phyloP scores from a whole-genome alignment of 2,797 vertebrate genomes.

The Parauchenoglanis ngamensis region DNA sequence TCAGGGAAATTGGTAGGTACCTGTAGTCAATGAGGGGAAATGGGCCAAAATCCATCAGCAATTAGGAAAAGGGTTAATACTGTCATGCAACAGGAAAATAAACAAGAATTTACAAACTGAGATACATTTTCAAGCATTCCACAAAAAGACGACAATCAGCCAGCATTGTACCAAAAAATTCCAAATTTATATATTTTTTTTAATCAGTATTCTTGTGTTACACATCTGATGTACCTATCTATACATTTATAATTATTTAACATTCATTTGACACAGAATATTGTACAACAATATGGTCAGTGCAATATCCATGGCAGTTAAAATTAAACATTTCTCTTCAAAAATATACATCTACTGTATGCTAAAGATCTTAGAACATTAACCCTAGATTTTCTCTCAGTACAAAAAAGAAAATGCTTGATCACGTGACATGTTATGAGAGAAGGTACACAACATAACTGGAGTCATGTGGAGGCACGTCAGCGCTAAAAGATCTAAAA shows the following conservation, averaged over 20 bases:
- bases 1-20: neutral
- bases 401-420: conserved; percentile 53
- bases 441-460: conserved; percentile 39
- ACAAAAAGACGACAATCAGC: conserved; percentile 23
- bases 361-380: conserved; percentile 59
- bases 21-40: neutral
- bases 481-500: conserved; percentile 50
- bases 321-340: conserved; percentile 65
- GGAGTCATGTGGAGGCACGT: conserved; percentile 64
- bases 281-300: conserved; percentile 69
- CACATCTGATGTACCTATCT: conserved; percentile 53
- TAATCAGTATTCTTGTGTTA: conserved; percentile 50
- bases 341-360: conserved; percentile 72
- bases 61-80: neutral
- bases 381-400: conserved; percentile 56
- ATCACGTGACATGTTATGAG: conserved; percentile 44
- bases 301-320: conserved; percentile 72
- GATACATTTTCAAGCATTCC: neutral
- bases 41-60: neutral
- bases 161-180: conserved; percentile 49
- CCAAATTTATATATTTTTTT: conserved; percentile 59
- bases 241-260: conserved; percentile 66
- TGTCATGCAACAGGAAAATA: neutral
- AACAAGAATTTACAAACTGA: neutral
- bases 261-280: conserved; percentile 71